These are phyloP conservation scores for Tetragnatha montana DNA, from an alignment of 2,888 invertebrate genomes.

Conservation along the genomic window DNA sequence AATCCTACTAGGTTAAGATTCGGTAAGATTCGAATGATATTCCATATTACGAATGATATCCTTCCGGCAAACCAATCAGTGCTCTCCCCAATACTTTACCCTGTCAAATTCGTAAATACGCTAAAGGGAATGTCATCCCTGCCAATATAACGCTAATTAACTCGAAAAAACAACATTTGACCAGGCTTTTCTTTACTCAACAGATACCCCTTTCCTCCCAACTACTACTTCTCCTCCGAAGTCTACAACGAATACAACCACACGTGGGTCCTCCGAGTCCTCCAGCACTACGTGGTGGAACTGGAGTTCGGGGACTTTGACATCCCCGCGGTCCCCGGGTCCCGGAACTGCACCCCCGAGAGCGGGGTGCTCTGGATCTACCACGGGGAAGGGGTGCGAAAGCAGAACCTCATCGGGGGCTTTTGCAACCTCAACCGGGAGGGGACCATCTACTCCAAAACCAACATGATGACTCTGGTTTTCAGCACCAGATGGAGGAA, in stretches of 20 bases:
- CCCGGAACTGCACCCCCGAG: constrained; percentile 72
- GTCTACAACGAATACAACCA: constrained; percentile 72
- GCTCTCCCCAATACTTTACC: no score
- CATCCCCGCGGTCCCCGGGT: constrained; percentile 72
- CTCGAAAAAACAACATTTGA: no score
- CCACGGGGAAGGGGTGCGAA: constrained; percentile 62
- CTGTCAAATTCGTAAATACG: no score
- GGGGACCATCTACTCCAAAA: constrained; percentile 72
- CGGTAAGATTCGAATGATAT: no score
- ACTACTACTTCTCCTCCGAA: constrained; percentile 70
- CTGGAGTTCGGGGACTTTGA: constrained; percentile 74
- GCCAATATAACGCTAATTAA: no score
- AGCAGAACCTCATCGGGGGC: constrained; percentile 69
- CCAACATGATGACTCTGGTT: constrained; percentile 70
- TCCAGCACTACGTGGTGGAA: constrained; percentile 70
- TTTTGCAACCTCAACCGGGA: constrained; percentile 73
- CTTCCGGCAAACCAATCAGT: no score
- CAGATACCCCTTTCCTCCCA: constrained; percentile 73
- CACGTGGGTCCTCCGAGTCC: constrained; percentile 72
- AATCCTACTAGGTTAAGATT: no score
- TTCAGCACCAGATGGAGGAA: constrained; percentile 72
- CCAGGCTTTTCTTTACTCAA: background rate
- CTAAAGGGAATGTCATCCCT: no score
- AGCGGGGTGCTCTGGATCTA: constrained; percentile 72
- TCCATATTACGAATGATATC: no score